Conservation (phyloP, 1,140 invertebrate species). For the Saccostrea echinata region DNA sequence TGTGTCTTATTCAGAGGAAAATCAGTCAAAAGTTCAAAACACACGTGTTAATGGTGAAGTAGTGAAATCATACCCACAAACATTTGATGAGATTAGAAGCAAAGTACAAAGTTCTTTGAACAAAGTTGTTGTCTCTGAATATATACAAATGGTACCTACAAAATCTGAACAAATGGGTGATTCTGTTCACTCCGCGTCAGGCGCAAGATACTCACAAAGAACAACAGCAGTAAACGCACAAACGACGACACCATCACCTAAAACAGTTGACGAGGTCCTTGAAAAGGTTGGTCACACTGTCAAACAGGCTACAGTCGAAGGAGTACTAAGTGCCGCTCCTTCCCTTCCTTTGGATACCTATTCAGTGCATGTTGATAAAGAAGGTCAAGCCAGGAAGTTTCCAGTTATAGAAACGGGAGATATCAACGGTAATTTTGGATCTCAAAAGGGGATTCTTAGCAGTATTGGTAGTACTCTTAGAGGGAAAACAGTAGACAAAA, state of each 20-base stretch:
- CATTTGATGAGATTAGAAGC: not conserved
- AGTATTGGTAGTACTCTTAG: not conserved
- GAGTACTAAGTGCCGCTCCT: not conserved
- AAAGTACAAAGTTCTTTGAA: not conserved
- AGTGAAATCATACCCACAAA: not conserved
- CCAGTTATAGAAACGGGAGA: conserved; percentile 4
- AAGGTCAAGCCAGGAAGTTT: not conserved
- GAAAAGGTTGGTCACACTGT: not conserved
- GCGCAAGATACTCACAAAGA: not conserved
- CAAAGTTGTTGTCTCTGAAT: not conserved
- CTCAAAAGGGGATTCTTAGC: not conserved
- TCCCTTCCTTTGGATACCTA: not conserved
- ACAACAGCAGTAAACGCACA: not conserved
- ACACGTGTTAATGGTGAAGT: not conserved
- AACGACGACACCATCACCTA: not conserved
- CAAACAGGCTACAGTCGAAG: not conserved
- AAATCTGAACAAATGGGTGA: not conserved
- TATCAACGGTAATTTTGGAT: conserved; percentile 1
- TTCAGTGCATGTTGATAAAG: not conserved
- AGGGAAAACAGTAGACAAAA: not conserved
- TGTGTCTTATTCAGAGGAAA: not conserved
- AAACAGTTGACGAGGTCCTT: not conserved
- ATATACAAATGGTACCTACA: not conserved
- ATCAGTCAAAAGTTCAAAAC: not conserved
- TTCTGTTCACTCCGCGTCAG: not conserved